Evolutionary conservation across 2,888 invertebrate species (phyloP).

Genomic region (Agrochola lychnidis): DNA sequence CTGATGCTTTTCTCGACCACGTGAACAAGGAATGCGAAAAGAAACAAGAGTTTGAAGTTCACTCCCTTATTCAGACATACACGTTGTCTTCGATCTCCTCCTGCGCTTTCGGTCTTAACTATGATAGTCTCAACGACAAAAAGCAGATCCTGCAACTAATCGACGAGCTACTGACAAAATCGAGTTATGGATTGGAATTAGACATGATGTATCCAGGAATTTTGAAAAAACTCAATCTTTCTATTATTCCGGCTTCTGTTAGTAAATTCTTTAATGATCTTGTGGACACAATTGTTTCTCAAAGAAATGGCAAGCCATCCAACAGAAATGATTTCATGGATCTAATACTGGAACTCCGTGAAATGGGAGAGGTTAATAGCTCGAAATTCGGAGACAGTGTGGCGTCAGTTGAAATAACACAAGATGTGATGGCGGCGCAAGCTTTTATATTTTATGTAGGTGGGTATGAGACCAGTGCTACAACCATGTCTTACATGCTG

Average conservation of each 20-base stretch:
- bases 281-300: constrained; percentile 65
- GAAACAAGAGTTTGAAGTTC: constrained; percentile 66
- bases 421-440: constrained; percentile 79
- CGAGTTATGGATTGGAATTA: constrained; percentile 63
- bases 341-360: constrained; percentile 73
- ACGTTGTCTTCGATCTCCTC: constrained; percentile 73
- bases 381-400: constrained; percentile 59
- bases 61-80: constrained; percentile 69
- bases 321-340: constrained; percentile 78
- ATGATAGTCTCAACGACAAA: constrained; percentile 65
- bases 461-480: constrained; percentile 85
- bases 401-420: constrained; percentile 70
- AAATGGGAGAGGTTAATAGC: constrained; percentile 66
- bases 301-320: constrained; percentile 72
- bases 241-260: constrained; percentile 67
- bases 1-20: constrained; percentile 69
- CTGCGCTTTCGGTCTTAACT: constrained; percentile 74
- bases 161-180: constrained; percentile 41
- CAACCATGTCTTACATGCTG: constrained; percentile 76
- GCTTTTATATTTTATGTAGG: constrained; percentile 84
- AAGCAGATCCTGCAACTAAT: constrained; percentile 49
- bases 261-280: constrained; percentile 69
- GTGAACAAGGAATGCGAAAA: constrained; percentile 51
- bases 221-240: constrained; percentile 68
- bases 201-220: constrained; percentile 76